These are phyloP conservation scores for Melanchra persicariae DNA, from an alignment of 2,888 invertebrate species.

Conservation along the genomic window DNA sequence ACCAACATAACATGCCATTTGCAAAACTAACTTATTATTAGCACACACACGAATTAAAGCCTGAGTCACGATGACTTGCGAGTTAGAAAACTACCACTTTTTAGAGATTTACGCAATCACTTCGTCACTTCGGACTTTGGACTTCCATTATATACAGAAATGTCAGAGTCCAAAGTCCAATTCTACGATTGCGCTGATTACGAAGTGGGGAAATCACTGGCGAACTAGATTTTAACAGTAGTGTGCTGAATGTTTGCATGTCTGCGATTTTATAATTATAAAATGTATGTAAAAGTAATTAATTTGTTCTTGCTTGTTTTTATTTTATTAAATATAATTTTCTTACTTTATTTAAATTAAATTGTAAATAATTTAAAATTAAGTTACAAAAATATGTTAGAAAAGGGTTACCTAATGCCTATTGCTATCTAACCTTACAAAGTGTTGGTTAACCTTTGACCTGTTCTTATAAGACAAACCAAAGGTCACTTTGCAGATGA, in stretches of 20 bases:
- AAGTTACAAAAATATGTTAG: neutral
- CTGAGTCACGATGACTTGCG: slow-evolving; percentile 56
- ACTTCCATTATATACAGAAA: slow-evolving; percentile 53
- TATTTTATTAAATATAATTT: neutral
- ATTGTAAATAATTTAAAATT: neutral
- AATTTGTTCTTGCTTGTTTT: neutral
- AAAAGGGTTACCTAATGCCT: neutral
- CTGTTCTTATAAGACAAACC: slow-evolving; percentile 1
- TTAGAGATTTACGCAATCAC: slow-evolving; percentile 36
- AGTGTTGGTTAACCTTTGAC: neutral
- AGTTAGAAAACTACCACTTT: slow-evolving; percentile 17
- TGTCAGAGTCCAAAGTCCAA: slow-evolving; percentile 51
- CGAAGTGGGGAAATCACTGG: slow-evolving; percentile 33
- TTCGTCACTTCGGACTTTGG: slow-evolving; percentile 62
- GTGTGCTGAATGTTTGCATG: slow-evolving; percentile 11
- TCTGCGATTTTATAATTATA: slow-evolving; percentile 3
- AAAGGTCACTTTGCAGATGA: slow-evolving; percentile 31
- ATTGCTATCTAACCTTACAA: neutral
- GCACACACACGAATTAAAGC: slow-evolving; percentile 21
- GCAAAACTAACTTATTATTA: slow-evolving; percentile 37
- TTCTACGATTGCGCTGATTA: slow-evolving; percentile 20
- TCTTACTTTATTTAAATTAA: neutral
- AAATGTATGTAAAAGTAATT: too few species aligned
- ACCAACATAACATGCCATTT: slow-evolving; percentile 40
- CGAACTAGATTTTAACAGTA: slow-evolving; percentile 20